phyloP scores from a whole-genome alignment of 1,140 invertebrate genomes.

The Neodiprion lecontei region DNA sequence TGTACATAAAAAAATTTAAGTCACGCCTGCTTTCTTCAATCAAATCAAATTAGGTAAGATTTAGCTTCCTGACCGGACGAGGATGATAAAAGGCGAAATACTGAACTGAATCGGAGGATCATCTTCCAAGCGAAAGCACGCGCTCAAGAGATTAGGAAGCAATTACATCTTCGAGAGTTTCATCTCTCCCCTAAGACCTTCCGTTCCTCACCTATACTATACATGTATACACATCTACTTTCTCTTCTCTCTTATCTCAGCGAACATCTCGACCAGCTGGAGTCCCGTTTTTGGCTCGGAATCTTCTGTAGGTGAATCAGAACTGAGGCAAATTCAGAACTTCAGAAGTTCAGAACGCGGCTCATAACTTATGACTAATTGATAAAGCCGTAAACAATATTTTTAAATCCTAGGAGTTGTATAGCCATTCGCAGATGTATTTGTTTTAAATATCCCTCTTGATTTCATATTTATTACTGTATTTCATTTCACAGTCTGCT shows the following conservation, averaged over 20 bases:
- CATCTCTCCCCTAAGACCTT: not conserved
- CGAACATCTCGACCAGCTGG: not conserved
- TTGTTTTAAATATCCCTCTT: too few relatives aligned
- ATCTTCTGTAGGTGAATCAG: not conserved
- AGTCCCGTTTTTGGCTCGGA: not conserved
- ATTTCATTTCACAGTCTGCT: too few relatives aligned
- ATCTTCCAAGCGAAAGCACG: conserved; percentile 2
- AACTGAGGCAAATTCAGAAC: not conserved
- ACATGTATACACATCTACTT: not conserved
- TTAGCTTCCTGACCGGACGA: not conserved
- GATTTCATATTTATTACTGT: too few relatives aligned
- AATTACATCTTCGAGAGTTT: not conserved
- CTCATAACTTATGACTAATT: too few relatives aligned
- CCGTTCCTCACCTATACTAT: not conserved
- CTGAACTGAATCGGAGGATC: not conserved
- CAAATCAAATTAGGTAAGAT: not conserved
- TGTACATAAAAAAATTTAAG: too few relatives aligned
- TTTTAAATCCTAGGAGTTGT: too few relatives aligned
- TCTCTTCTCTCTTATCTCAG: not conserved
- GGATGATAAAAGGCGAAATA: not conserved
- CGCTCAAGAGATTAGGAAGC: conserved; percentile 6
- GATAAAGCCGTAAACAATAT: too few relatives aligned
- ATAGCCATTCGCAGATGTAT: too few relatives aligned
- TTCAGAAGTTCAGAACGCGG: too few relatives aligned
- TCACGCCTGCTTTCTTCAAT: too few relatives aligned